Evolutionary conservation across 2,888 invertebrate species (phyloP), one percentile per base, ranked within the genome.

Genomic region (Andrena hattorfiana): DNA sequence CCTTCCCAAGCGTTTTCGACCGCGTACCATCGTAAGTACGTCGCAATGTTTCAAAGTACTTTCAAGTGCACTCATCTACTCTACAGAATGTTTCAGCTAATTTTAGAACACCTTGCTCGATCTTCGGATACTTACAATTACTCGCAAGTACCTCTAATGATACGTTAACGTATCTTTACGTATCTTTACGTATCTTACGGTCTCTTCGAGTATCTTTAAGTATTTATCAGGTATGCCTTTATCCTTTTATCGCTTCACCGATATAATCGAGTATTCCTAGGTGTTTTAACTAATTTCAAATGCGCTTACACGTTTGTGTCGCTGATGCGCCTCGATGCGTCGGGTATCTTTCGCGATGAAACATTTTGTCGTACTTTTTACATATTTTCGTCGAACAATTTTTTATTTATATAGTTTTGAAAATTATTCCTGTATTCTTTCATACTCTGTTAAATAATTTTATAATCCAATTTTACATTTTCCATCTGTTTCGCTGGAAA

Each of bases 181-280:
- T 71, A 63, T 48, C 32, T 62, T 56, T 51, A 62, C 54, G 30
- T 48, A 42, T 64, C 16, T 26, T 32, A 51, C 23, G 64, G 54
- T 73, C n/a, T 64, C 35, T 32, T 73, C 16, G 32, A 67, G 67
- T 62, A 67, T 60, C 48, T 66, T 73, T 20, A 63, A 54, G 63
- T 35, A 26, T 72, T 26, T 32, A 49, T 70, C 76, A 35, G 20
- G 35, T 64, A 76, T 63, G 23, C 7, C 26, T 35, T 8, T 20
- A 13, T 28, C 48, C 42, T 5, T 30, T 60, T 35, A 59, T 67
- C 42, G 28, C 48, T n/a, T 59, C 20, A 42, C 8, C n/a, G 5
- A 8, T 32, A 23, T 32, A n/a, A 35, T 51, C 28, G 54, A 76
- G 64, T 42, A 75, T n/a, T 60, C 42, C 10, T n/a, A 32, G 23